These are phyloP conservation scores for Anguilla rostrata DNA, from an alignment of 2,113 vertebrate species.

Conservation along the genomic window DNA sequence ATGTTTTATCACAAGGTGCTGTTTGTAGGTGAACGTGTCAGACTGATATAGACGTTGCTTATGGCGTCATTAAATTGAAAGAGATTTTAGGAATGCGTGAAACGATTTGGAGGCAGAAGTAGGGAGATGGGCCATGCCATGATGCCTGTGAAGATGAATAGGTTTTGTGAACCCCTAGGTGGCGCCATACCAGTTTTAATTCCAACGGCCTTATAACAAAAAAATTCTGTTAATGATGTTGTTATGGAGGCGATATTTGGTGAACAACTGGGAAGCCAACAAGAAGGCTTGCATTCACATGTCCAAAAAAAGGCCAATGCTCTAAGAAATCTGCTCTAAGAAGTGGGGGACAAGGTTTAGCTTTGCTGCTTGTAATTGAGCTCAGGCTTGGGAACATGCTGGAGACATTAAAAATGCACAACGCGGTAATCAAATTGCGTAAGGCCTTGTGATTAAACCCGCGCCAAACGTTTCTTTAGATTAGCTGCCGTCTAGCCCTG, in stretches of 20 bases:
- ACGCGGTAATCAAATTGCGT: conserved; percentile 40
- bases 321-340: not conserved
- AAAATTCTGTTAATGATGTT: conserved; percentile 32
- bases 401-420: conserved; percentile 44
- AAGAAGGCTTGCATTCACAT: conserved; percentile 35
- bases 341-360: conserved; percentile 30
- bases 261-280: conserved; percentile 42
- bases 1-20: not conserved
- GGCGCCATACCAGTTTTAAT: conserved; percentile 21
- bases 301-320: conserved; percentile 2
- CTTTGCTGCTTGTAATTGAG: conserved; percentile 40
- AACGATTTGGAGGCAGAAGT: not conserved
- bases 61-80: not conserved
- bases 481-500: conserved; percentile 28
- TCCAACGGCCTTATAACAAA: not conserved
- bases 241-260: conserved; percentile 42
- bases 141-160: not conserved
- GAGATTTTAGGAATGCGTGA: not conserved
- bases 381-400: conserved; percentile 38
- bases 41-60: not conserved
- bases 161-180: conserved; percentile 25
- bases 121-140: not conserved
- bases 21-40: not conserved
- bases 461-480: conserved; percentile 30
- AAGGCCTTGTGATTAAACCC: conserved; percentile 40